Conservation (phyloP, 1,140 invertebrate genomes). For the Hycleus phaleratus region DNA sequence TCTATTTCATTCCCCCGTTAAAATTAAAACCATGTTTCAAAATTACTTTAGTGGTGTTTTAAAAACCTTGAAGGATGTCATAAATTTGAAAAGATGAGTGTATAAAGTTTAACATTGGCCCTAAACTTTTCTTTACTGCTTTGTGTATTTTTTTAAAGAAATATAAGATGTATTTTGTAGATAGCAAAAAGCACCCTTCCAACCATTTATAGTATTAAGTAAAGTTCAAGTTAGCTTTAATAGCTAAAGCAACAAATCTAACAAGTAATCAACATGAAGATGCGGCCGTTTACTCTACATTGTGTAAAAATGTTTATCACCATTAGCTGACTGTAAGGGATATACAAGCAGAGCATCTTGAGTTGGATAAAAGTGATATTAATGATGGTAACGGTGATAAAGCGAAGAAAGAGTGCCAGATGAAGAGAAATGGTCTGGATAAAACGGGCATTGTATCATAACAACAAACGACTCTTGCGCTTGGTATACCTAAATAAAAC, state of each 20-base stretch:
- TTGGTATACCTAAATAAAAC: too few species aligned
- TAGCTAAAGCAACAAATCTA: constrained; percentile 26
- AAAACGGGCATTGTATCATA: constrained; percentile 6
- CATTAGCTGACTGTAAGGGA: constrained; percentile 38
- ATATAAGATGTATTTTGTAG: neutral
- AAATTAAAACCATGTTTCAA: constrained; percentile 39
- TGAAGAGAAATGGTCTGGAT: constrained; percentile 38
- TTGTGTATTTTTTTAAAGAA: neutral
- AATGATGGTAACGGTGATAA: constrained; percentile 39
- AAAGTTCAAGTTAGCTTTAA: constrained; percentile 21
- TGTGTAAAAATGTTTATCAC: constrained; percentile 40
- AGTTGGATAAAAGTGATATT: constrained; percentile 43
- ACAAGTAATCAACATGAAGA: neutral
- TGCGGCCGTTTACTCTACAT: constrained; percentile 22
- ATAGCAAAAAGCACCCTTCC: constrained; percentile 3
- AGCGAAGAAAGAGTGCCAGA: constrained; percentile 32
- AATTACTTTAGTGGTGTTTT: constrained; percentile 38
- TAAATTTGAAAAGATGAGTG: constrained; percentile 39
- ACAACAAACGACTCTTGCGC: too few species aligned
- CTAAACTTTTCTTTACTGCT: constrained; percentile 3
- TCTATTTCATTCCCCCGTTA: constrained; percentile 22
- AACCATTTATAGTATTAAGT: constrained; percentile 16
- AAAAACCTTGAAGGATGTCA: constrained; percentile 34
- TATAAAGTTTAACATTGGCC: constrained; percentile 30
- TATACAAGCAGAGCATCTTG: constrained; percentile 37